These are phyloP conservation scores for Archocentrus centrarchus DNA, from an alignment of 2,113 vertebrate species.

Conservation along the genomic window DNA sequence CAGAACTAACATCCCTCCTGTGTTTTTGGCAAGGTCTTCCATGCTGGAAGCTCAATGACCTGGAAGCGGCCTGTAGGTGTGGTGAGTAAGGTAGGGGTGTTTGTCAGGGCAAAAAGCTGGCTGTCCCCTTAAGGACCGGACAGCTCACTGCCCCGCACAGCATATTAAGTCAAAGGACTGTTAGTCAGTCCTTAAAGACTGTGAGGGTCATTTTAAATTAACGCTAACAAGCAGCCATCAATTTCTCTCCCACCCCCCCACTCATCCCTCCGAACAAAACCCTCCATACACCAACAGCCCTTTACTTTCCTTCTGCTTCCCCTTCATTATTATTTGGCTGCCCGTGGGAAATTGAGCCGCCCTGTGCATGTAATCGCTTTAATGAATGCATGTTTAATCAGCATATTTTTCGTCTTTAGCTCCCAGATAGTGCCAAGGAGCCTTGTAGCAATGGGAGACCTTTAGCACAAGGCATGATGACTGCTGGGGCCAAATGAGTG, in stretches of 20 bases:
- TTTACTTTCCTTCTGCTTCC: conserved; percentile 19
- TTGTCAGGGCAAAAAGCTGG: conserved; percentile 53
- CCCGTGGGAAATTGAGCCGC: conserved; percentile 72
- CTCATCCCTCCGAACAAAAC: not conserved
- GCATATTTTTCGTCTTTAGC: conserved; percentile 71
- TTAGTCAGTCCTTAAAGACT: conserved; percentile 62
- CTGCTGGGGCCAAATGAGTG: conserved; percentile 78
- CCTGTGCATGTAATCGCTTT: conserved; percentile 79
- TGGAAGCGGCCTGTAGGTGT: conserved; percentile 80
- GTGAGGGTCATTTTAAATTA: conserved; percentile 54
- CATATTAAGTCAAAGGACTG: conserved; percentile 54
- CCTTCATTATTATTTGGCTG: conserved; percentile 69
- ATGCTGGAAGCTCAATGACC: conserved; percentile 75
- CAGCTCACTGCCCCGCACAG: conserved; percentile 50
- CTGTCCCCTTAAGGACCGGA: conserved; percentile 69
- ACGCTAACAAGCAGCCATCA: conserved; percentile 56
- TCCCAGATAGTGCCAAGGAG: conserved; percentile 76
- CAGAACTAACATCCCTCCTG: conserved; percentile 66
- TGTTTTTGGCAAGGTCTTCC: conserved; percentile 79
- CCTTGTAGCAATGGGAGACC: conserved; percentile 81
- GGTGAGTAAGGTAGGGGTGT: conserved; percentile 81
- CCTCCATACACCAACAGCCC: conserved; percentile 26
- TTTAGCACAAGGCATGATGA: conserved; percentile 81
- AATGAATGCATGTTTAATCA: conserved; percentile 82
- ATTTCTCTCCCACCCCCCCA: conserved; percentile 16